A percentile compares a stretch with the other conserved stretches of the same genome.
Evolutionary conservation across 2,888 invertebrate species (phyloP).

Genomic region (Caenorhabditis virilis): DNA sequence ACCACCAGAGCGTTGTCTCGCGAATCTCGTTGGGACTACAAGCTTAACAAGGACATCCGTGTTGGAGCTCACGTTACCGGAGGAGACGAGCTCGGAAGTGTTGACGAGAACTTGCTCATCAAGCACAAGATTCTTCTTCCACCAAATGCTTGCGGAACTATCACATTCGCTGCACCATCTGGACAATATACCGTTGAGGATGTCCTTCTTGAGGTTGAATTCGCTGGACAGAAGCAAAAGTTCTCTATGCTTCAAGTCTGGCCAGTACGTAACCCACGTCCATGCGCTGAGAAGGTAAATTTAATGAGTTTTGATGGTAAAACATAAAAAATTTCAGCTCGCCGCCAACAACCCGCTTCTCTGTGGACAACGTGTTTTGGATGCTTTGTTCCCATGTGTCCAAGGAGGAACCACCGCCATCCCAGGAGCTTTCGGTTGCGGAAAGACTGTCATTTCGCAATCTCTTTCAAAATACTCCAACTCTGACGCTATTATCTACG

Average conservation of each 20-base stretch:
- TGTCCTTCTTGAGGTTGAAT: constrained; percentile 94
- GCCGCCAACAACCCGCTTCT: constrained; percentile 97
- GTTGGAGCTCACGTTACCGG: constrained; percentile 94
- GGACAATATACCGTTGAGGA: constrained; percentile 94
- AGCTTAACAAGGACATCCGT: constrained; percentile 75
- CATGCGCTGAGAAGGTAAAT: constrained; percentile 84
- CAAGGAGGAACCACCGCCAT: constrained; percentile 69
- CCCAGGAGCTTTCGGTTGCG: constrained; percentile 90
- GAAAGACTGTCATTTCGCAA: constrained; percentile 99
- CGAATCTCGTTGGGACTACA: constrained; percentile 87
- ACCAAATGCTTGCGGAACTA: constrained; percentile 91
- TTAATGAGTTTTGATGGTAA: not conserved
- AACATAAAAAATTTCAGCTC: constrained; percentile 71
- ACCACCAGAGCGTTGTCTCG: constrained; percentile 89
- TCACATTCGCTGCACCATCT: constrained; percentile 88
- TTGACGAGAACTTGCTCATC: constrained; percentile 94
- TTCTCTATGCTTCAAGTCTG: constrained; percentile 94
- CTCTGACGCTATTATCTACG: constrained; percentile 98
- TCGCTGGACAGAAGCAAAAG: constrained; percentile 89
- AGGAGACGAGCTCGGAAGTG: constrained; percentile 92
- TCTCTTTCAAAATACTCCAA: constrained; percentile 99
- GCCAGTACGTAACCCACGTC: constrained; percentile 97
- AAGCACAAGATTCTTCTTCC: constrained; percentile 95
- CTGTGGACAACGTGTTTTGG: constrained; percentile 95
- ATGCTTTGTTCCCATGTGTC: constrained; percentile 92